Base-by-base conservation (phyloP, 2,888 invertebrate species). In the Synanthedon formicaeformis region DNA sequence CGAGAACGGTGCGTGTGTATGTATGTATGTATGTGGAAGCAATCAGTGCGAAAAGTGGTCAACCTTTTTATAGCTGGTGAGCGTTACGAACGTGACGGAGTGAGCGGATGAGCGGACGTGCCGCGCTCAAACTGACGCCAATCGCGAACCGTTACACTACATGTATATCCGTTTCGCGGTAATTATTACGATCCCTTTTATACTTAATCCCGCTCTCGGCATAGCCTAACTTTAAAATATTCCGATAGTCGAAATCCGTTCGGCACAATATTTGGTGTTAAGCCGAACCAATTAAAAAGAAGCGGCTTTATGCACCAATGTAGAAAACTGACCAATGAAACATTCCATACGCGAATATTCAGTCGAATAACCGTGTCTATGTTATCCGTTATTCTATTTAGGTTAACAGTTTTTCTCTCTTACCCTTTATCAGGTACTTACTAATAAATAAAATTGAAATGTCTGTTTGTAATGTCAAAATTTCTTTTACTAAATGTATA, bases 31-130 rank as follows among this genome's bases (percentile, higher is more conserved):
- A 14, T 45, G 14, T 45, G 13, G n/a, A 51, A 54, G 56, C 58
- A 58, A 58, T 58, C 58, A 55, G 54, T 51, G 45, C 34, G 54
- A 23, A 53, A 56, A 45, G 56, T 55, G 53, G 45, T 52, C 53
- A 57, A 55, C 55, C 56, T 54, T 58, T 58, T 58, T 58, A 53
- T 53, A 52, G 53, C 51, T 51, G 49, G 52, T 40, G 51, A 50
- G 16, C 48, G 57, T 55, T 54, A 53, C 53, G 14, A 41, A 50
- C 41, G 27, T 45, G 48, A 45, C 27, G 50, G 34, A 50, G 49
- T 52, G 40, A 50, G 53, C 45, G 51, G 51, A 52, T 52, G 51
- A 23, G 14, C 51, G 50, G 23, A 53, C 56, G 54, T 56, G 56
- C 52, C 48, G 23, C 48, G 50, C 14, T 14, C 40, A 40, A 10